Conservation (phyloP, 1,140 invertebrate genomes). For the Drosophila takahashii region DNA sequence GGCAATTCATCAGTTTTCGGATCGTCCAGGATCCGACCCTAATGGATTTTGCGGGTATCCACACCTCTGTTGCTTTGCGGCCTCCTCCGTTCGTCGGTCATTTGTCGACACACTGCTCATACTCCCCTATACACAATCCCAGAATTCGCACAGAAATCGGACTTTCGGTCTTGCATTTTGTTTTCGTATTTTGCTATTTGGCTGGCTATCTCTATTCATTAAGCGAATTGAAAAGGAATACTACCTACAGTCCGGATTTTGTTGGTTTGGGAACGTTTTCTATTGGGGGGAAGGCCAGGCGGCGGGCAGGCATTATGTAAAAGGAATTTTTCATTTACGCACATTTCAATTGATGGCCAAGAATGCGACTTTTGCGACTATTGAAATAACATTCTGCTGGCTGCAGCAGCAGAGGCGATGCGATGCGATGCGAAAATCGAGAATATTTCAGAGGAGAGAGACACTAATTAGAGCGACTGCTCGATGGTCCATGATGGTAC, state of each 20-base stretch:
- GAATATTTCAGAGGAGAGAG: constrained; percentile 16
- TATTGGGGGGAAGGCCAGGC: too few relatives aligned
- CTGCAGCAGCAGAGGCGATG: neutral
- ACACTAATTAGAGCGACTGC: constrained; percentile 42
- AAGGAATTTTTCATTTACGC: constrained; percentile 49
- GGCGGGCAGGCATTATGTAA: constrained; percentile 34
- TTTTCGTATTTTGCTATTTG: constrained; percentile 2
- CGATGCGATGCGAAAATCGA: neutral
- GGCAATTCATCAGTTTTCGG: constrained; percentile 12
- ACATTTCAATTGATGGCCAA: constrained; percentile 42
- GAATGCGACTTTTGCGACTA: constrained; percentile 28
- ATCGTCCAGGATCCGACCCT: neutral
- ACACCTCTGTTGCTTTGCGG: neutral
- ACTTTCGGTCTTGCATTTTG: neutral
- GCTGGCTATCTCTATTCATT: constrained; percentile 22
- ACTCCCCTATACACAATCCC: neutral
- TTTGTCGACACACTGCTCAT: neutral
- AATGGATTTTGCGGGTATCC: constrained; percentile 10
- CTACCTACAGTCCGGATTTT: neutral
- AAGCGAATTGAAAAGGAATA: constrained; percentile 26
- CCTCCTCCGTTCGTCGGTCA: neutral
- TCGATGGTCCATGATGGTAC: constrained; percentile 3
- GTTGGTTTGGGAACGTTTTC: neutral
- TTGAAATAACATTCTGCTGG: constrained; percentile 27
- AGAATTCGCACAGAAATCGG: neutral